A percentile compares a stretch with the other conserved stretches of the same genome.
Conservation (phyloP, 2,797 vertebrate species). For the Molossus alvarezi region DNA sequence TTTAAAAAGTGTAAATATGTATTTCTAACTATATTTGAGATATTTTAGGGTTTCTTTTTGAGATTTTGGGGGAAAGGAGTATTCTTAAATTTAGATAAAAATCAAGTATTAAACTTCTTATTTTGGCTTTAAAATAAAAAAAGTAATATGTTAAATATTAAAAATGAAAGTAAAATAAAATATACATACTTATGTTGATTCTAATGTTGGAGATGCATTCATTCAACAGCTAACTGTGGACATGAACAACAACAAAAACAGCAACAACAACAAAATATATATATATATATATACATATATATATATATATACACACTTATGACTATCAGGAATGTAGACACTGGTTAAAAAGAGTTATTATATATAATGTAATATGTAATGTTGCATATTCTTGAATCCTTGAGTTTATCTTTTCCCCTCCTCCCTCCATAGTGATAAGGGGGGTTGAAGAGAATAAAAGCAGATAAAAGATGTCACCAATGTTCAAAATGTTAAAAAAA, state of each 20-base stretch:
- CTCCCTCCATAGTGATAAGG: neutral
- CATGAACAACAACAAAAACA: too few relatives aligned
- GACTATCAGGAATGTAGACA: neutral
- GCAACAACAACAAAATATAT: neutral
- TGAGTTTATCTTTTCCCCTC: neutral
- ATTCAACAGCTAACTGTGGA: neutral
- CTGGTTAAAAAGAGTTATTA: neutral
- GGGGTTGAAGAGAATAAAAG: neutral
- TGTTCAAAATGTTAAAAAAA: neutral
- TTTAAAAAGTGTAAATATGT: neutral
- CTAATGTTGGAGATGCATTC: neutral
- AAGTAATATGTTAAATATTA: neutral
- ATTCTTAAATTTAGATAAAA: slow-evolving; percentile 31
- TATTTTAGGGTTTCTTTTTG: neutral
- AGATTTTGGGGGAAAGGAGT: neutral
- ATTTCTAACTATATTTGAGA: neutral
- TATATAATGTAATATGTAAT: too few relatives aligned
- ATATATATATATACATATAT: too few relatives aligned
- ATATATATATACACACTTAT: too few relatives aligned
- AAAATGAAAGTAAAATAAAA: neutral
- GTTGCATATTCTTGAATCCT: too few relatives aligned
- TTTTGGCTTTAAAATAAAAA: neutral
- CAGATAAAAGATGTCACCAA: neutral
- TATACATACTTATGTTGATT: neutral
- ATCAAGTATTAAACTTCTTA: neutral